phyloP scores from a whole-genome alignment of 2,888 invertebrate species.

The Amphipyra berbera region DNA sequence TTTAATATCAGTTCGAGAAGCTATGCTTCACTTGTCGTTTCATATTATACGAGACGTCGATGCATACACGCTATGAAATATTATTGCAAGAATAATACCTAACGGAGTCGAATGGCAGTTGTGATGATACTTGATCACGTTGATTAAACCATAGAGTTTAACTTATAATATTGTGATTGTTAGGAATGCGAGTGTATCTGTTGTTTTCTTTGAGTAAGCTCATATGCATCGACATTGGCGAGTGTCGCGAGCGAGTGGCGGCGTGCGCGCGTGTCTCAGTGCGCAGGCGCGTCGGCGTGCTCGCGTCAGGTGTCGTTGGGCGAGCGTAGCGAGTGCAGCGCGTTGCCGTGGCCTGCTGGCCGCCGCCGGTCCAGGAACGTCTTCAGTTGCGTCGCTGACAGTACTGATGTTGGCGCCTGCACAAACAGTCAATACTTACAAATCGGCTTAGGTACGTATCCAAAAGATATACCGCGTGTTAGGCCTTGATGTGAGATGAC shows the following conservation, averaged over 20 bases:
- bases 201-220: slow-evolving; percentile 7
- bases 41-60: slow-evolving; percentile 26
- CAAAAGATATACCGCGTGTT: too few species aligned
- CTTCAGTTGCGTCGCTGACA: slow-evolving; percentile 80
- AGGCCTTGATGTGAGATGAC: too few species aligned
- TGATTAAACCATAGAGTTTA: not conserved
- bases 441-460: too few species aligned
- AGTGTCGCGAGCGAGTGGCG: not conserved
- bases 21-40: slow-evolving; percentile 37
- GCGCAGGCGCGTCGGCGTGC: slow-evolving; percentile 17
- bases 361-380: slow-evolving; percentile 86
- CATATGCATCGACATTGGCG: slow-evolving; percentile 38
- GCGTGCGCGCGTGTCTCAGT: slow-evolving; percentile 7
- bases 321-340: slow-evolving; percentile 77
- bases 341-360: slow-evolving; percentile 81
- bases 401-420: slow-evolving; percentile 73
- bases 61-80: slow-evolving; percentile 38
- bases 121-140: slow-evolving; percentile 12
- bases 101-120: slow-evolving; percentile 40
- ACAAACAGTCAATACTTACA: not conserved
- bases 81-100: slow-evolving; percentile 30
- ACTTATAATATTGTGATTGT: not conserved
- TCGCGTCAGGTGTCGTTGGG: slow-evolving; percentile 81
- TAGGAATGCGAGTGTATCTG: slow-evolving; percentile 3
- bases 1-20: slow-evolving; percentile 55